Evolutionary conservation across 2,888 invertebrate genomes (phyloP).

Genomic region (Phania funesta): DNA sequence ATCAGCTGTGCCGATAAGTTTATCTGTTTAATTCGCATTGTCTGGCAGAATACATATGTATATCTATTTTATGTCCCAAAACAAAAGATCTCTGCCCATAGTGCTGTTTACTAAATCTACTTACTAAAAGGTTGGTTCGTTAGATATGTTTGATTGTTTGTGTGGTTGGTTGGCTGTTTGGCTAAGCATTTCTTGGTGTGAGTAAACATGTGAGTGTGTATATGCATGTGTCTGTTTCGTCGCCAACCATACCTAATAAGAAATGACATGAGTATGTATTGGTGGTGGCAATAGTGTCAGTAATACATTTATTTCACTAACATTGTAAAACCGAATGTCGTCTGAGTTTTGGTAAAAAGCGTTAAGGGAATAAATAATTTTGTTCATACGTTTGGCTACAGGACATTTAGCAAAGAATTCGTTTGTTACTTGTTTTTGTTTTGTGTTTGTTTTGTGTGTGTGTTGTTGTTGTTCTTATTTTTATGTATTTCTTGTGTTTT

Average conservation of each 20-base stretch:
- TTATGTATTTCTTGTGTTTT: constrained; percentile 50
- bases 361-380: constrained; percentile 39
- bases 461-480: constrained; percentile 27
- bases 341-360: constrained; percentile 45
- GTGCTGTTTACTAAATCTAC: constrained; percentile 29
- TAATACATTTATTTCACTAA: constrained; percentile 42
- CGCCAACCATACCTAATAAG: constrained; percentile 36
- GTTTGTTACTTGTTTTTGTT: constrained; percentile 35
- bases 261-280: constrained; percentile 2
- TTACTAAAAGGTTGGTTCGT: constrained; percentile 52
- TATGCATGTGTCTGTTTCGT: constrained; percentile 22
- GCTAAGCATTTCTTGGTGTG: not conserved
- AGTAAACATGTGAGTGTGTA: constrained; percentile 8
- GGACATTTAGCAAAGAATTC: constrained; percentile 59
- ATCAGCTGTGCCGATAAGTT: too few relatives aligned
- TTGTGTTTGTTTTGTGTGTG: too few relatives aligned
- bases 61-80: not conserved
- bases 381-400: constrained; percentile 43
- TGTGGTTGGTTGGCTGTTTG: constrained; percentile 11
- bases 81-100: constrained; percentile 14
- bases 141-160: constrained; percentile 52
- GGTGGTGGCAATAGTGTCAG: constrained; percentile 24
- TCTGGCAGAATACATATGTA: too few relatives aligned
- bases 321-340: constrained; percentile 23
- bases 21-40: too few relatives aligned